A percentile compares a stretch with the other conserved stretches of the same genome.
phyloP scores from a whole-genome alignment of 2,888 invertebrate genomes.

The Neoitamus cyanurus region DNA sequence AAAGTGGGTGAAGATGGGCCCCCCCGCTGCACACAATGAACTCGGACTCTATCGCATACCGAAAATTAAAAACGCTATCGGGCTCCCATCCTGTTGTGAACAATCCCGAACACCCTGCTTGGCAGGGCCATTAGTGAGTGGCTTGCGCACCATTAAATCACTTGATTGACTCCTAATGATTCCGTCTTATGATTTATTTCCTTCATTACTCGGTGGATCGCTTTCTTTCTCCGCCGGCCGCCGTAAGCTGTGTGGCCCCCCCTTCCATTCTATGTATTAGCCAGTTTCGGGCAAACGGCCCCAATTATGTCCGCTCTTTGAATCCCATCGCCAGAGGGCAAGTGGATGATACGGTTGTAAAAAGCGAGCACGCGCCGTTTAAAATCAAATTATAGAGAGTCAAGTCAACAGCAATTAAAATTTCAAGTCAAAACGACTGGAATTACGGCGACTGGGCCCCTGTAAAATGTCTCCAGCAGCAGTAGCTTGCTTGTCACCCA shows the following conservation, averaged over 20 bases:
- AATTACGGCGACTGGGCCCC: neutral
- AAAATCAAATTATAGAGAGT: neutral
- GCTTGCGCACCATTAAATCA: neutral
- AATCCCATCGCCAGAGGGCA: neutral
- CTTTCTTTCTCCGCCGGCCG: neutral
- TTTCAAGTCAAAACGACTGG: neutral
- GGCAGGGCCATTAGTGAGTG: neutral
- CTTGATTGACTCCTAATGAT: slow-evolving; percentile 12
- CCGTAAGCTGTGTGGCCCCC: neutral
- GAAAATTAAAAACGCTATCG: neutral
- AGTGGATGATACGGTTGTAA: neutral
- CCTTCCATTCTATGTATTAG: neutral
- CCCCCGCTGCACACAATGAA: neutral
- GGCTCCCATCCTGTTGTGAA: neutral
- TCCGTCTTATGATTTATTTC: slow-evolving; percentile 14
- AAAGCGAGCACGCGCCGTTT: neutral
- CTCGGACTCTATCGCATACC: neutral
- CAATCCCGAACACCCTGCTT: neutral
- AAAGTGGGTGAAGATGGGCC: neutral
- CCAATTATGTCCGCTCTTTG: neutral
- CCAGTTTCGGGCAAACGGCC: neutral
- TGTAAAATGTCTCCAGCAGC: neutral
- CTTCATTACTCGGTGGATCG: neutral
- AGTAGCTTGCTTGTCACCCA: neutral
- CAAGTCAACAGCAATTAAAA: neutral